phyloP scores from a whole-genome alignment of 2,113 vertebrate genomes.

The Ptilorrhoa leucosticta region DNA sequence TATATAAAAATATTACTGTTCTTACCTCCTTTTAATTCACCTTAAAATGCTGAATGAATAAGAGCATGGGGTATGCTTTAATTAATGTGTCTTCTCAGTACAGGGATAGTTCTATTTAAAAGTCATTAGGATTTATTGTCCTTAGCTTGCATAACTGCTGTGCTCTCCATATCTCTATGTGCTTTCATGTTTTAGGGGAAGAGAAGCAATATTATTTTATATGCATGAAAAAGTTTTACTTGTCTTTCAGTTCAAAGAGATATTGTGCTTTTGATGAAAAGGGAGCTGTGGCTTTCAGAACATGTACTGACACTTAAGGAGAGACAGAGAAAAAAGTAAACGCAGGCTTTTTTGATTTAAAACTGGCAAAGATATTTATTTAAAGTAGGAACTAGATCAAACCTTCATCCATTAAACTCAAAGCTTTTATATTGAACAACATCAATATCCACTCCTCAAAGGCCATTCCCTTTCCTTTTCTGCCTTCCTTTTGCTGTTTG shows the following conservation, averaged over 20 bases:
- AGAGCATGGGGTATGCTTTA: neutral
- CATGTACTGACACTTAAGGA: neutral
- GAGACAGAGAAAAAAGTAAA: neutral
- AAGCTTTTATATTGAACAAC: neutral
- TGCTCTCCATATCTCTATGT: neutral
- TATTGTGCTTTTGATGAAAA: neutral
- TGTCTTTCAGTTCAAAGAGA: neutral
- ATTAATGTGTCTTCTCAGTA: neutral
- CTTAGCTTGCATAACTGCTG: neutral
- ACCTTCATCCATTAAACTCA: neutral
- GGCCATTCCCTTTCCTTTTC: neutral
- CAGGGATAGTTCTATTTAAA: neutral
- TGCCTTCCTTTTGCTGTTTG: neutral
- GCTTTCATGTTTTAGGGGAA: neutral
- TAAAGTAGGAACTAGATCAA: neutral
- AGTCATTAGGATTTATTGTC: neutral
- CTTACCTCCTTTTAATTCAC: neutral
- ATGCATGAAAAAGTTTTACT: neutral
- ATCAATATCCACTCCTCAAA: neutral
- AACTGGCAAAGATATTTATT: neutral
- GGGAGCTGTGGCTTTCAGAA: neutral
- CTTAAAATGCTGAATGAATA: neutral
- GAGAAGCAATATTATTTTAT: neutral
- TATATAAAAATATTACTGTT: neutral
- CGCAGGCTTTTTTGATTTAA: neutral